These are phyloP conservation scores for Buathra laborator DNA, from an alignment of 2,888 invertebrate species.

Conservation along the genomic window DNA sequence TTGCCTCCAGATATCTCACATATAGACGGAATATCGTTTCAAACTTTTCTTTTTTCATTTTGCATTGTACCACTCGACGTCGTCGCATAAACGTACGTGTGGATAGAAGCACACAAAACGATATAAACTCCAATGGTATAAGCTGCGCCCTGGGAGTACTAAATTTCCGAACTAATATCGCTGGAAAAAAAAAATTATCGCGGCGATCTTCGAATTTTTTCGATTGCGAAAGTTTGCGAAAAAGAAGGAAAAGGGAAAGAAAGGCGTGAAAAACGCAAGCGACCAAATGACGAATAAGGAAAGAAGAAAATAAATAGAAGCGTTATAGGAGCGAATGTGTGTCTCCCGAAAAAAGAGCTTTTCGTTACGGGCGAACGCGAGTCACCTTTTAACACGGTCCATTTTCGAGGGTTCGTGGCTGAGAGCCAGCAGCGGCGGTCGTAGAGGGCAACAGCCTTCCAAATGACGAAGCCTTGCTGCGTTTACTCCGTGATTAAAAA, in stretches of 20 bases:
- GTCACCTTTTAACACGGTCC: slow-evolving; percentile 70
- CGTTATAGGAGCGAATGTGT: slow-evolving; percentile 40
- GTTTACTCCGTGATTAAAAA: slow-evolving; percentile 80
- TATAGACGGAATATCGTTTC: slow-evolving; percentile 27
- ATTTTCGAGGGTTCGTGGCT: slow-evolving; percentile 68
- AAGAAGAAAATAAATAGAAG: slow-evolving; percentile 53
- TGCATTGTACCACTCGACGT: slow-evolving; percentile 10
- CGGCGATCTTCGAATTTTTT: not conserved
- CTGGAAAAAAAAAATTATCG: not conserved
- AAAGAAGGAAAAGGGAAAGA: slow-evolving; percentile 24
- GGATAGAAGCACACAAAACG: no score
- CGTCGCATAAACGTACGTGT: slow-evolving; percentile 14
- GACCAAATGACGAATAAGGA: slow-evolving; percentile 30
- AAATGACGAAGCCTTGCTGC: slow-evolving; percentile 49
- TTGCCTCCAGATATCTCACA: slow-evolving; percentile 24
- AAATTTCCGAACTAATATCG: not conserved
- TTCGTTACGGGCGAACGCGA: slow-evolving; percentile 62
- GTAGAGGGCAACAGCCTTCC: slow-evolving; percentile 20
- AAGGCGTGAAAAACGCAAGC: slow-evolving; percentile 28
- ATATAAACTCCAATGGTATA: not conserved
- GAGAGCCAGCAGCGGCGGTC: slow-evolving; percentile 57
- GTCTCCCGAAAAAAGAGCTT: slow-evolving; percentile 43
- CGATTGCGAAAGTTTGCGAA: not conserved
- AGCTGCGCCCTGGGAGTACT: not conserved
- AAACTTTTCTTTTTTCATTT: slow-evolving; percentile 27